Percentiles rank a stretch among this genome's conserved stretches.
These are phyloP conservation scores for Erythrocercus mccallii DNA, from an alignment of 2,113 vertebrate genomes.

Conservation along the genomic window DNA sequence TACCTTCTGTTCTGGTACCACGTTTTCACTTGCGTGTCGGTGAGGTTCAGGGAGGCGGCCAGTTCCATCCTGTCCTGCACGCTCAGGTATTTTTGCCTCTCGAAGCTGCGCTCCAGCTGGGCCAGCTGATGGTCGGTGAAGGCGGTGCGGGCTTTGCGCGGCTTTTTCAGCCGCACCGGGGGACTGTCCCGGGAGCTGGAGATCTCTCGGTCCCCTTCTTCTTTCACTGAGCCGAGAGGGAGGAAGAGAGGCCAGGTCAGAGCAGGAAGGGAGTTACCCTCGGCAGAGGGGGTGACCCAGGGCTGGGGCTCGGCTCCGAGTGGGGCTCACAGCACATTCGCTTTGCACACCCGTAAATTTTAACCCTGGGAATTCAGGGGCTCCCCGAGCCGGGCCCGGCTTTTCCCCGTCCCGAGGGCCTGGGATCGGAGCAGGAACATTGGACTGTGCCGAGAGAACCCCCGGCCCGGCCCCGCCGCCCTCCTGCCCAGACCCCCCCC, in stretches of 20 bases:
- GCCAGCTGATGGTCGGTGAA: slow-evolving; percentile 98
- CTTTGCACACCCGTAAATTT: not conserved
- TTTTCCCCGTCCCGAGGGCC: not conserved
- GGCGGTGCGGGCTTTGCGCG: slow-evolving; percentile 95
- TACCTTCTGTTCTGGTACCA: slow-evolving; percentile 99
- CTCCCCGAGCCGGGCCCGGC: not conserved
- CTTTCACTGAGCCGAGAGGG: slow-evolving; percentile 83
- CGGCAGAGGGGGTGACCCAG: too few relatives aligned
- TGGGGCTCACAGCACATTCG: not conserved
- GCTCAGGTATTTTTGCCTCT: slow-evolving; percentile 96
- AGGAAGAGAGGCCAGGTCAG: not conserved
- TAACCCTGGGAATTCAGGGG: not conserved
- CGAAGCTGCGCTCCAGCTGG: slow-evolving; percentile 97
- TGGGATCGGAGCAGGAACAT: not conserved
- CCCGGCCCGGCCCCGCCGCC: not conserved
- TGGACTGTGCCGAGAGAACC: not conserved
- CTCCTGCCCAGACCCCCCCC: too few relatives aligned
- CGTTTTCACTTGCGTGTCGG: slow-evolving; percentile 99
- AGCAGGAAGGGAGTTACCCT: not conserved
- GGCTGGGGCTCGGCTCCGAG: not conserved
- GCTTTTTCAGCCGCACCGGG: slow-evolving; percentile 94
- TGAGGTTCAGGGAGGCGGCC: slow-evolving; percentile 96
- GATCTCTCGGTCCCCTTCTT: slow-evolving; percentile 96
- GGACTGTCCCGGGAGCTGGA: slow-evolving; percentile 96
- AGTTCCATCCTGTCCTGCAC: slow-evolving; percentile 99